These are phyloP conservation scores for Grammomys dolichurus DNA, from an alignment of 2,113 vertebrate species.

Conservation along the genomic window DNA sequence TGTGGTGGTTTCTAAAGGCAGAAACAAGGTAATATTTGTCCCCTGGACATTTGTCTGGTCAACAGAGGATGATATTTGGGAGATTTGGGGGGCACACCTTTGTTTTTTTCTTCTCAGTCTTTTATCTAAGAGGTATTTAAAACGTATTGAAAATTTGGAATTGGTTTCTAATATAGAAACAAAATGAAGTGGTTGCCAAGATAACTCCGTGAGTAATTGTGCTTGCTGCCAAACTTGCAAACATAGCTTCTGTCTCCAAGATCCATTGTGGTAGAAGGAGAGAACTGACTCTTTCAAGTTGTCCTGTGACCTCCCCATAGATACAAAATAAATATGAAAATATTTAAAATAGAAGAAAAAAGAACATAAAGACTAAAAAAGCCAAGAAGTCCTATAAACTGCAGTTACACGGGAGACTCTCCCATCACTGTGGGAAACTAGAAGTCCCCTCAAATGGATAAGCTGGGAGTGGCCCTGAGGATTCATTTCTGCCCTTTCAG, in stretches of 20 bases:
- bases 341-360: constrained; percentile 37
- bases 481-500: constrained; percentile 79
- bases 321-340: neutral
- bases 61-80: neutral
- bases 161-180: constrained; percentile 7
- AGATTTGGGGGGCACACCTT: neutral
- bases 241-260: neutral
- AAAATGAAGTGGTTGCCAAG: neutral
- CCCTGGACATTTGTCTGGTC: neutral
- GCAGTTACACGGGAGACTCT: constrained; percentile 72
- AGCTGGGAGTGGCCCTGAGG: constrained; percentile 68
- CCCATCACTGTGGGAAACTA: constrained; percentile 53
- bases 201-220: neutral
- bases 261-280: no score
- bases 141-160: constrained; percentile 61
- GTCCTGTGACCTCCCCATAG: neutral
- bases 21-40: neutral
- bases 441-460: constrained; percentile 66
- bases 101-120: constrained; percentile 46
- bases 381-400: constrained; percentile 64
- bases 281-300: neutral
- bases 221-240: neutral
- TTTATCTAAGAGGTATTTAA: constrained; percentile 36
- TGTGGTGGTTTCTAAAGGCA: neutral
- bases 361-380: neutral